These are phyloP conservation scores for Halisarca cf. caerulea DNA, from an alignment of 37 sponge, comb jelly and placozoan species.

Conservation along the genomic window DNA sequence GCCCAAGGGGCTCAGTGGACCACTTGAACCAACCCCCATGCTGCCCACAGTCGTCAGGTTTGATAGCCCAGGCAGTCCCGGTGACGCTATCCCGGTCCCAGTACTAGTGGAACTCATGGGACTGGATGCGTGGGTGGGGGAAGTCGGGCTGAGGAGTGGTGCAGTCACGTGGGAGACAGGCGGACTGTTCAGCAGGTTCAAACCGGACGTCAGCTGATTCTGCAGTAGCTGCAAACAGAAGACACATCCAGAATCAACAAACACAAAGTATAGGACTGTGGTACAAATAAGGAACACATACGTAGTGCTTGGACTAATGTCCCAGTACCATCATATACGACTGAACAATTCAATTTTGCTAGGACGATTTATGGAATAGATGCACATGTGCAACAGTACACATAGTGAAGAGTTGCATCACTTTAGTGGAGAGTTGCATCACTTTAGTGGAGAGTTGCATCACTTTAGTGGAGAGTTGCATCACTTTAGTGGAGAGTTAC, in stretches of 20 bases:
- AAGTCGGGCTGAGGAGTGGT: constrained; percentile 59
- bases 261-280: not conserved
- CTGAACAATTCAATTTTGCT: too few species aligned
- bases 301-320: too few species aligned
- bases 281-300: not conserved
- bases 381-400: too few species aligned
- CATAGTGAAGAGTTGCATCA: too few species aligned
- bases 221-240: constrained; percentile 35
- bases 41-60: not conserved
- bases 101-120: constrained; percentile 39
- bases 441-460: too few species aligned
- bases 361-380: too few species aligned
- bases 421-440: too few species aligned
- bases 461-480: too few species aligned
- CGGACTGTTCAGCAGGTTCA: not conserved
- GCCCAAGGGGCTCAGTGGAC: constrained; percentile 14
- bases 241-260: not conserved
- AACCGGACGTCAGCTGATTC: constrained; percentile 33
- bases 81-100: constrained; percentile 38
- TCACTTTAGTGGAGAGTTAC: too few species aligned
- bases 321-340: too few species aligned
- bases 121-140: constrained; percentile 42
- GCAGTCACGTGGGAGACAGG: not conserved
- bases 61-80: constrained; percentile 12
- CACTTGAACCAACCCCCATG: not conserved